Conservation (phyloP, 2,888 invertebrate species). For the Pammene fasciana region DNA sequence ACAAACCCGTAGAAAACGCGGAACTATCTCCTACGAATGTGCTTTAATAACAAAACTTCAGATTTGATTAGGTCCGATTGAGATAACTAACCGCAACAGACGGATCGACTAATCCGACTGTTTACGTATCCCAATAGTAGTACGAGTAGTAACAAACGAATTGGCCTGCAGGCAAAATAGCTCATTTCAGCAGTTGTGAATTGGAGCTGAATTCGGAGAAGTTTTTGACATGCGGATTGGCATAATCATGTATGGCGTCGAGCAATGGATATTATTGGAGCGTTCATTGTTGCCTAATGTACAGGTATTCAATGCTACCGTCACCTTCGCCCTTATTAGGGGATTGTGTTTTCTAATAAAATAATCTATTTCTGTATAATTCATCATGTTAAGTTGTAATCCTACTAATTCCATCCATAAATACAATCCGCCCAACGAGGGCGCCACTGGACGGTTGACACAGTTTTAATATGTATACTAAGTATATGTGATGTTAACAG, state of each 20-base stretch:
- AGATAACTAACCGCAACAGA: slow-evolving; percentile 9
- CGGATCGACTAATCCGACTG: slow-evolving; percentile 1
- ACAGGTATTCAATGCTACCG: no score
- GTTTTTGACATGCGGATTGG: slow-evolving; percentile 35
- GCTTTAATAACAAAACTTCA: slow-evolving; percentile 4
- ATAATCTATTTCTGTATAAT: no score
- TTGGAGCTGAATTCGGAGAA: slow-evolving; percentile 19
- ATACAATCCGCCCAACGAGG: no score
- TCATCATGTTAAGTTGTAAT: no score
- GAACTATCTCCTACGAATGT: not conserved
- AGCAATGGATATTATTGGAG: not conserved
- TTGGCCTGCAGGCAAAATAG: slow-evolving; percentile 57
- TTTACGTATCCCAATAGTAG: slow-evolving; percentile 61
- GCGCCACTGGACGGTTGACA: no score
- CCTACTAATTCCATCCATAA: no score
- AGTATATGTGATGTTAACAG: no score
- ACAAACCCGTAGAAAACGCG: no score
- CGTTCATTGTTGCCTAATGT: not conserved
- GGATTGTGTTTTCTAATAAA: no score
- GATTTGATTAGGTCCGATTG: slow-evolving; percentile 20
- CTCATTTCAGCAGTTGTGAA: slow-evolving; percentile 49
- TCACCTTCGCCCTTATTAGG: no score
- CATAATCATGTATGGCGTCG: slow-evolving; percentile 3
- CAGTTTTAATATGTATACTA: no score
- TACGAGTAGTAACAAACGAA: slow-evolving; percentile 57